These are phyloP conservation scores for Berghia stephanieae DNA, from an alignment of 1,140 invertebrate species.

Conservation along the genomic window DNA sequence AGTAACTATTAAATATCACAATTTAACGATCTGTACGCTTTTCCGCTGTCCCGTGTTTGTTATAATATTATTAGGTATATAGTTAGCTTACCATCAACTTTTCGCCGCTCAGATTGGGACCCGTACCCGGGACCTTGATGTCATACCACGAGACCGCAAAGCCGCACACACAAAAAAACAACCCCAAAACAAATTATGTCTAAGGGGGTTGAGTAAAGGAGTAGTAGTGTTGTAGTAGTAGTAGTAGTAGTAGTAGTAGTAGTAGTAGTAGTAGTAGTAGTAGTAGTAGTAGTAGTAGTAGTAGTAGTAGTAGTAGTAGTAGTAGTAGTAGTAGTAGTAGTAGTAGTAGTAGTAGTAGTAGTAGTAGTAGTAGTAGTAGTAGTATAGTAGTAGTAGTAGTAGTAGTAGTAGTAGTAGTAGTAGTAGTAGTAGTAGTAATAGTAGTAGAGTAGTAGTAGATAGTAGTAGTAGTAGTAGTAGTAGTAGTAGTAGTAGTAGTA, in stretches of 20 bases:
- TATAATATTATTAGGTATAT: too few relatives aligned
- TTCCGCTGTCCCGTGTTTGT: too few relatives aligned
- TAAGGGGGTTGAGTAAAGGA: too few relatives aligned
- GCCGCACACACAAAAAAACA: too few relatives aligned
- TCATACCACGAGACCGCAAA: too few relatives aligned
- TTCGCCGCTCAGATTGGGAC: too few relatives aligned
- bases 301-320: constrained; percentile 7
- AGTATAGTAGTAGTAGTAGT: constrained; percentile 8
- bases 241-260: constrained; percentile 7
- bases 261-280: constrained; percentile 7
- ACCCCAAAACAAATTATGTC: too few relatives aligned
- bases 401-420: constrained; percentile 7
- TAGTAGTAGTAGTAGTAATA: constrained; percentile 5
- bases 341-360: constrained; percentile 8
- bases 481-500: not conserved
- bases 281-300: constrained; percentile 8
- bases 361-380: constrained; percentile 7
- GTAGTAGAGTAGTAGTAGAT: constrained; percentile 3
- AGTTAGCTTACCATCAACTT: too few relatives aligned
- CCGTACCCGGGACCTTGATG: too few relatives aligned
- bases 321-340: constrained; percentile 7
- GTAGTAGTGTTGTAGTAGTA: constrained; percentile 2
- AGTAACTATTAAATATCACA: too few relatives aligned
- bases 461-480: not conserved
- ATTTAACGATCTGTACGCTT: too few relatives aligned